A percentile compares a stretch with the other conserved stretches of the same genome.
phyloP scores from a whole-genome alignment of 2,888 invertebrate genomes.

The Perizoma flavofasciatum region DNA sequence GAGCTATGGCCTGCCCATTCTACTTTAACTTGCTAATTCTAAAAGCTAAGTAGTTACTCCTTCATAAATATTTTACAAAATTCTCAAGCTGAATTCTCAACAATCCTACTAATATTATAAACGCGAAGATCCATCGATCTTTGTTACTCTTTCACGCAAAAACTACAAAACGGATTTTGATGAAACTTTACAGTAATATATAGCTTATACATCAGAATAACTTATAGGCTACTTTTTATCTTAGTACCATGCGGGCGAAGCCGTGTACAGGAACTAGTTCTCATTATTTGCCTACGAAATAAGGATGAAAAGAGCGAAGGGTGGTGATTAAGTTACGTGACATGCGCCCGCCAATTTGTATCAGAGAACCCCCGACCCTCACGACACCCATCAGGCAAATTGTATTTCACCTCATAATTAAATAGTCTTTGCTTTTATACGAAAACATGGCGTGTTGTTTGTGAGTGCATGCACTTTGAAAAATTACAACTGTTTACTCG shows the following conservation, averaged over 20 bases:
- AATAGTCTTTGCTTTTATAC: conserved; percentile 63
- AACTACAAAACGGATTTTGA: too few species aligned
- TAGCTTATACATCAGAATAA: too few species aligned
- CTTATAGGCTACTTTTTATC: too few species aligned
- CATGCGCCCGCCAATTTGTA: conserved; percentile 80
- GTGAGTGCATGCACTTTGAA: conserved; percentile 26
- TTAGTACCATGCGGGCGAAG: too few species aligned
- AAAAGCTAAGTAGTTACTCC: too few species aligned
- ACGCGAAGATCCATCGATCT: too few species aligned
- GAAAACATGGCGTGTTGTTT: conserved; percentile 57
- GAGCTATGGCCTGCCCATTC: too few species aligned
- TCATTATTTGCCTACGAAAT: conserved; percentile 47
- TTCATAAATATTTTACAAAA: conserved; percentile 7
- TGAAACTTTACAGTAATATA: too few species aligned
- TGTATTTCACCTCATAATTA: conserved; percentile 70
- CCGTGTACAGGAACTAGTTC: too few species aligned
- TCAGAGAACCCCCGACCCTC: conserved; percentile 47
- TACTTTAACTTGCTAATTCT: too few species aligned
- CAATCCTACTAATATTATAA: too few species aligned
- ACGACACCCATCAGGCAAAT: conserved; percentile 61
- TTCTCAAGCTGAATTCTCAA: conserved; percentile 9
- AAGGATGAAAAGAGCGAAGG: conserved; percentile 49
- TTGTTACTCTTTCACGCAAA: too few species aligned
- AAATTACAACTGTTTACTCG: conserved; percentile 21
- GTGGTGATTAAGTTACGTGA: conserved; percentile 78